A percentile compares a stretch with the other conserved stretches of the same genome.
Conservation (phyloP, 1,140 invertebrate genomes). For the Pogonus chalceus region DNA sequence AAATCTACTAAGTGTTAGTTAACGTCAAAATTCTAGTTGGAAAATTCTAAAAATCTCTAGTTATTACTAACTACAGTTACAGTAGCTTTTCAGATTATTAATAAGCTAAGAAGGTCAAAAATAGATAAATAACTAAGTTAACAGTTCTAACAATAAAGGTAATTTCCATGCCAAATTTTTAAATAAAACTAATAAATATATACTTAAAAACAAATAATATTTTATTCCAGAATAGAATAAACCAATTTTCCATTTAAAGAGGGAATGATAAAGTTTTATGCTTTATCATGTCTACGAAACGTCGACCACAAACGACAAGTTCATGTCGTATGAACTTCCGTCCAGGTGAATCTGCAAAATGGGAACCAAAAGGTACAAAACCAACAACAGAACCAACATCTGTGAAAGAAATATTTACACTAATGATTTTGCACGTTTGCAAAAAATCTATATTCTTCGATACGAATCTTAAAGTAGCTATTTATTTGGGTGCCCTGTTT, state of each 20-base stretch:
- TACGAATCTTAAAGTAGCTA: slow-evolving; percentile 71
- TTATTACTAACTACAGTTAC: neutral
- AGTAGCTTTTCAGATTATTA: neutral
- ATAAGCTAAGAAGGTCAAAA: neutral
- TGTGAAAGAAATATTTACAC: slow-evolving; percentile 65
- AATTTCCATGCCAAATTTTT: no score
- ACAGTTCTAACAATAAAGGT: no score
- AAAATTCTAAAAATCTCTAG: no score
- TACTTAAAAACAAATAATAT: no score
- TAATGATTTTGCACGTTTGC: slow-evolving; percentile 78
- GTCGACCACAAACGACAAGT: slow-evolving; percentile 18
- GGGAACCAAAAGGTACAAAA: slow-evolving; percentile 48
- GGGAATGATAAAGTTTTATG: neutral
- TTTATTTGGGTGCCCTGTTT: slow-evolving; percentile 74
- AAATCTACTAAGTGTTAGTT: no score
- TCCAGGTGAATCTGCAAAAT: slow-evolving; percentile 38
- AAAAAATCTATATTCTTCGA: slow-evolving; percentile 79
- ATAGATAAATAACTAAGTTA: neutral
- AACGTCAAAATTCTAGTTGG: no score
- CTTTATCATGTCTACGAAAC: slow-evolving; percentile 25
- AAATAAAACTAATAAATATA: no score
- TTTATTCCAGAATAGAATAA: no score
- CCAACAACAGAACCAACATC: slow-evolving; percentile 74
- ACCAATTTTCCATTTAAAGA: neutral
- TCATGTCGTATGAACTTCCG: slow-evolving; percentile 41